These are phyloP conservation scores for Epirrhoe tristata DNA, from an alignment of 2,888 invertebrate species.

Conservation along the genomic window DNA sequence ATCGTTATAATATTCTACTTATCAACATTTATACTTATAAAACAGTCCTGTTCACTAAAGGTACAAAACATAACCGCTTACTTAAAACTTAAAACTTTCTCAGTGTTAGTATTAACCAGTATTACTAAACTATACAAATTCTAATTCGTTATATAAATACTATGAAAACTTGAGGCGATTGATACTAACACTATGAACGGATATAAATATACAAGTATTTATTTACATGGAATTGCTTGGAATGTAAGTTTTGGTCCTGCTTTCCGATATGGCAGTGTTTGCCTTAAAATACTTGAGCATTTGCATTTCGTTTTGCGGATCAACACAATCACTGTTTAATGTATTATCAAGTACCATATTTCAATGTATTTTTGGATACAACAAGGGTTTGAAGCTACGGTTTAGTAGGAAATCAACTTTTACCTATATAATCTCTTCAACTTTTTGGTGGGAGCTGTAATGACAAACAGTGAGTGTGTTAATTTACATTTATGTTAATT, in stretches of 20 bases:
- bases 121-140: conserved; percentile 42
- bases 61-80: conserved; percentile 72
- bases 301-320: conserved; percentile 72
- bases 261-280: conserved; percentile 72
- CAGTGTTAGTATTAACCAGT: conserved; percentile 58
- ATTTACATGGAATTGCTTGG: conserved; percentile 55
- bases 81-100: conserved; percentile 58
- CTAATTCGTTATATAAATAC: conserved; percentile 44
- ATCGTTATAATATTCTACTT: conserved; percentile 42
- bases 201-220: conserved; percentile 62
- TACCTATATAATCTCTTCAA: conserved; percentile 23
- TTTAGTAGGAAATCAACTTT: not conserved
- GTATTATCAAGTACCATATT: conserved; percentile 31
- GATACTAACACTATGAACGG: conserved; percentile 61
- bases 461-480: conserved; percentile 84
- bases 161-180: conserved; percentile 45
- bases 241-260: conserved; percentile 60
- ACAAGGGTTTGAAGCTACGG: not conserved
- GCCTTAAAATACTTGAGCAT: conserved; percentile 84
- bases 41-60: conserved; percentile 74
- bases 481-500: conserved; percentile 70
- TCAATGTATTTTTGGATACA: conserved; percentile 13
- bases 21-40: conserved; percentile 49
- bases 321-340: conserved; percentile 84
- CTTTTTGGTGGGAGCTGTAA: conserved; percentile 78